Conservation (phyloP, 2,888 invertebrate species). For the Mythimna albipuncta region DNA sequence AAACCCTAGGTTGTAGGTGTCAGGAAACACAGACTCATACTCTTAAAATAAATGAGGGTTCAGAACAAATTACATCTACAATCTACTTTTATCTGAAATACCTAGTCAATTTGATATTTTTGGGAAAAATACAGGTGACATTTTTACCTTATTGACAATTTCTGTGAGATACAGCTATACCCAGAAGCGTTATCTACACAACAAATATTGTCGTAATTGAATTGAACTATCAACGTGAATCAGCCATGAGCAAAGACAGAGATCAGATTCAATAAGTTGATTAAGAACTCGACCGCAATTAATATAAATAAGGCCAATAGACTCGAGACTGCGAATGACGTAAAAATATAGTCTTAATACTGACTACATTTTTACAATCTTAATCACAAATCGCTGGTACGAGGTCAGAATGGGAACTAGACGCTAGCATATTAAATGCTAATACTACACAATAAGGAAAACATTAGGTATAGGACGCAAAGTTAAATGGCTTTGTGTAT, state of each 20-base stretch:
- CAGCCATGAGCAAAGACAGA: conserved; percentile 3
- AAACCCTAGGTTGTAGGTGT: no score
- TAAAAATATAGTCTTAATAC: neutral
- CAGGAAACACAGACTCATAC: no score
- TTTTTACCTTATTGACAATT: conserved; percentile 35
- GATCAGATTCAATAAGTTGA: neutral
- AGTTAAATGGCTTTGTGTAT: conserved; percentile 23
- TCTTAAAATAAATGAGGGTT: neutral
- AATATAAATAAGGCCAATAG: conserved; percentile 13
- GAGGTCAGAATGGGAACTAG: conserved; percentile 51
- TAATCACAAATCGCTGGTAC: conserved; percentile 42
- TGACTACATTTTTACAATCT: conserved; percentile 28
- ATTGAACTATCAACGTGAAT: conserved; percentile 4
- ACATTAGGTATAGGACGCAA: conserved; percentile 40
- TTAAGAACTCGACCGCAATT: conserved; percentile 2
- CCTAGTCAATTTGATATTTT: neutral
- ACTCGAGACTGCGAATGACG: conserved; percentile 3
- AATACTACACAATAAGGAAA: conserved; percentile 56
- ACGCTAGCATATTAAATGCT: conserved; percentile 38
- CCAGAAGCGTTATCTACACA: conserved; percentile 29
- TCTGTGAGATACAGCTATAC: conserved; percentile 16
- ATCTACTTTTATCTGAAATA: conserved; percentile 19
- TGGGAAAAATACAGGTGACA: conserved; percentile 7
- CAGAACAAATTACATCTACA: neutral
- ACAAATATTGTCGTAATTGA: conserved; percentile 1